Evolutionary conservation across 1,140 invertebrate species (phyloP).

Genomic region (Arion vulgaris): DNA sequence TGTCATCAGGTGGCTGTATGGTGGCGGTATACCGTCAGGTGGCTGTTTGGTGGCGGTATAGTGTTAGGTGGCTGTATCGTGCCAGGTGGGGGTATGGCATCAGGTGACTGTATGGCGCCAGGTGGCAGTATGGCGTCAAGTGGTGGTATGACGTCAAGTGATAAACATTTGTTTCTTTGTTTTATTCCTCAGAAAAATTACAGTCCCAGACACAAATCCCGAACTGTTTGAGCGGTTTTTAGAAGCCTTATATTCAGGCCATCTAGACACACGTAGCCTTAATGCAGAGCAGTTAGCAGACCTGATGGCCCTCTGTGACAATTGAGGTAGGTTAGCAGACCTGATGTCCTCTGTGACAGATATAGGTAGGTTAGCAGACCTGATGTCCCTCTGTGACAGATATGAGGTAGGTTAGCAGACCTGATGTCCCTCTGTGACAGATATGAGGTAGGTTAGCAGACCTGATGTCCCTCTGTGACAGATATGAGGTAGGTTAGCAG

Average conservation of each 20-base stretch:
- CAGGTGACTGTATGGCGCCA: no score
- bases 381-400: slow-evolving; percentile 78
- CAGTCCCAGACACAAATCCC: slow-evolving; percentile 79
- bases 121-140: no score
- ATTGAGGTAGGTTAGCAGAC: slow-evolving; percentile 78
- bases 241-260: slow-evolving; percentile 79
- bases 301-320: slow-evolving; percentile 77
- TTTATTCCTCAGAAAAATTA: slow-evolving; percentile 77
- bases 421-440: slow-evolving; percentile 77
- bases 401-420: slow-evolving; percentile 78
- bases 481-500: no score
- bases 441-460: no score
- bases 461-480: slow-evolving; percentile 77
- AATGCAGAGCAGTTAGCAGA: slow-evolving; percentile 79
- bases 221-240: slow-evolving; percentile 78
- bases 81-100: no score
- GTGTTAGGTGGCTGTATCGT: no score
- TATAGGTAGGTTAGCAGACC: slow-evolving; percentile 78
- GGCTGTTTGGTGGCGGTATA: no score
- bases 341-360: slow-evolving; percentile 77
- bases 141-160: no score
- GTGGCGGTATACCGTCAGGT: no score
- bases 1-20: no score
- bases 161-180: neutral
- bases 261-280: slow-evolving; percentile 73